Conservation (phyloP, 1,140 invertebrate species). For the Anastrepha ludens region DNA sequence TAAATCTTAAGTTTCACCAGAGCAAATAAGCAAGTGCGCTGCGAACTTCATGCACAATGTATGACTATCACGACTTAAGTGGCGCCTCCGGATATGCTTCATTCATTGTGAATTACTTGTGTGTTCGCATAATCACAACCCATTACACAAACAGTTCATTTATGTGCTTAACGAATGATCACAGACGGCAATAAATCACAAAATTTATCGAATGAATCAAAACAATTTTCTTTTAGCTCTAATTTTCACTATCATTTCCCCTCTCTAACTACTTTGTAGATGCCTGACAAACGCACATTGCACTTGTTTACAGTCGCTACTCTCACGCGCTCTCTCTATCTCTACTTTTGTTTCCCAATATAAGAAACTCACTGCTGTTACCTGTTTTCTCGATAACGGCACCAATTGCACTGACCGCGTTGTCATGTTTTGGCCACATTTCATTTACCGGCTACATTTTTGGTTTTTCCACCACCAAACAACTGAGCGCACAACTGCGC, state of each 20-base stretch:
- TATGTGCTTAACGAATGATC: no score
- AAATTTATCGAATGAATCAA: no score
- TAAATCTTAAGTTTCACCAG: no score
- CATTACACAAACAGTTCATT: no score
- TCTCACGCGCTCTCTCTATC: neutral
- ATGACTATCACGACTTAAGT: no score
- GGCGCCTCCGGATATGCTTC: no score
- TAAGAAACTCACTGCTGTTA: neutral
- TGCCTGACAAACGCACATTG: neutral
- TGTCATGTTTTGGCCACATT: conserved; percentile 9
- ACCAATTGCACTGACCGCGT: neutral
- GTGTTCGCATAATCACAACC: no score
- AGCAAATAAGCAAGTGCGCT: no score
- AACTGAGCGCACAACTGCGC: neutral
- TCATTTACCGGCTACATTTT: conserved; percentile 34
- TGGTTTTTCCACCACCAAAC: neutral
- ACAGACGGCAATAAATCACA: no score
- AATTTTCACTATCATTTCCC: neutral
- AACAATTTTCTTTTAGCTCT: neutral
- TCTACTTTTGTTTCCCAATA: neutral
- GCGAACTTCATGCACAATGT: no score
- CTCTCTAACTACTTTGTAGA: no score
- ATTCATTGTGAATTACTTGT: no score
- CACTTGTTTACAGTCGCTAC: neutral
- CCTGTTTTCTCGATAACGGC: conserved; percentile 9